A percentile compares a stretch with the other conserved stretches of the same genome.
Evolutionary conservation across 2,888 invertebrate species (phyloP).

Genomic region (Polymixis lichenea): DNA sequence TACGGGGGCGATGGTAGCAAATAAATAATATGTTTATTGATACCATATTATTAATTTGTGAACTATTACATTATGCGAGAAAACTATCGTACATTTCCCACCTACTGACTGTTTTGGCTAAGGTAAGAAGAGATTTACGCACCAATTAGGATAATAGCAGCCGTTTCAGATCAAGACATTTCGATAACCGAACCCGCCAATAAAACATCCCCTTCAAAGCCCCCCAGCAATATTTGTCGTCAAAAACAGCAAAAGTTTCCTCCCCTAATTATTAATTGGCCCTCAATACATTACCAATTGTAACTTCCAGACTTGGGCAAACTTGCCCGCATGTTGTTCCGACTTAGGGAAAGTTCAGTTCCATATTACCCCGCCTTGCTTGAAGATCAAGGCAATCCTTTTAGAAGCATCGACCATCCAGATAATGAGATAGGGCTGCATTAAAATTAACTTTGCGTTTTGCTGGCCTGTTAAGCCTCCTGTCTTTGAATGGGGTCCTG

Average conservation of each 20-base stretch:
- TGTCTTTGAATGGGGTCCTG: slow-evolving; percentile 69
- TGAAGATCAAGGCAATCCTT: slow-evolving; percentile 72
- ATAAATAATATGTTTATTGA: not conserved
- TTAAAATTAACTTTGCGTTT: slow-evolving; percentile 83
- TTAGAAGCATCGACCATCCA: slow-evolving; percentile 70
- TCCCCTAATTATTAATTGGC: slow-evolving; percentile 61
- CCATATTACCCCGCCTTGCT: slow-evolving; percentile 65
- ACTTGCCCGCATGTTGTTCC: slow-evolving; percentile 53
- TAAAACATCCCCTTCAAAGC: slow-evolving; percentile 21
- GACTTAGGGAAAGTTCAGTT: slow-evolving; percentile 60
- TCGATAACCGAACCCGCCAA: slow-evolving; percentile 15
- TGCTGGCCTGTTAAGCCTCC: slow-evolving; percentile 73
- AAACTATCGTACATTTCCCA: not conserved
- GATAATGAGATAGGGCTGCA: slow-evolving; percentile 78
- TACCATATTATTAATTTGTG: not conserved
- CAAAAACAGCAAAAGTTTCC: slow-evolving; percentile 56
- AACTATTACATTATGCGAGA: not conserved
- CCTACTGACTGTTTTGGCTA: not conserved
- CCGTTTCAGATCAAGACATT: slow-evolving; percentile 7
- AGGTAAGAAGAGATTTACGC: not conserved
- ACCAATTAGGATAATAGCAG: not conserved
- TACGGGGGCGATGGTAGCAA: no score
- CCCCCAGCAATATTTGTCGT: slow-evolving; percentile 60
- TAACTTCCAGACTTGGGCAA: slow-evolving; percentile 54
- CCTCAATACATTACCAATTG: slow-evolving; percentile 63